These are phyloP conservation scores for Piezodorus guildinii DNA, from an alignment of 1,140 invertebrate species.

Conservation along the genomic window DNA sequence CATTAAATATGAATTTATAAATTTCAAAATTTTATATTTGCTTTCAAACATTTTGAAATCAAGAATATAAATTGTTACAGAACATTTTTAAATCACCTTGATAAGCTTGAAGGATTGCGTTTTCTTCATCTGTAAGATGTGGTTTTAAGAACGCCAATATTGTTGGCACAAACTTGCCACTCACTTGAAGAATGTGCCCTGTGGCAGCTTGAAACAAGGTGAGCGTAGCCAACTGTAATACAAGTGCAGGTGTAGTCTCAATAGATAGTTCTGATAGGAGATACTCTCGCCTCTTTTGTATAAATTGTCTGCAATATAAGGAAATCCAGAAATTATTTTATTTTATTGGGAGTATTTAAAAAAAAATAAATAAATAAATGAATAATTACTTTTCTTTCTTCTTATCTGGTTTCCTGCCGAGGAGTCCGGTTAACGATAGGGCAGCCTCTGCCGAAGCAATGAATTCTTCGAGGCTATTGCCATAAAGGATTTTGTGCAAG, in stretches of 20 bases:
- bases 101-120: conserved; percentile 50
- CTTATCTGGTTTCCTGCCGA: conserved; percentile 77
- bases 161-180: conserved; percentile 76
- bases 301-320: conserved; percentile 40
- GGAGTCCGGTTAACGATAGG: conserved; percentile 56
- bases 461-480: conserved; percentile 62
- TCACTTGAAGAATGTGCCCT: conserved; percentile 74
- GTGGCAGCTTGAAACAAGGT: conserved; percentile 71
- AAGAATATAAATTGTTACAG: no score
- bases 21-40: background rate
- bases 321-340: background rate
- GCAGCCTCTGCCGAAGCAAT: conserved; percentile 56
- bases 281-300: conserved; percentile 65
- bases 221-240: conserved; percentile 68
- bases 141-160: conserved; percentile 61
- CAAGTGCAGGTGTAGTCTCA: conserved; percentile 64
- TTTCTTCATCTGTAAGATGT: conserved; percentile 50
- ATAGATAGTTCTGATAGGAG: conserved; percentile 63
- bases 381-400: conserved; percentile 59
- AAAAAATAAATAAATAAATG: background rate
- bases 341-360: background rate
- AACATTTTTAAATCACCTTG: conserved; percentile 50
- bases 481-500: conserved; percentile 48
- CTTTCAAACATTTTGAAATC: background rate
- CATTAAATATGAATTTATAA: no score